Evolutionary conservation across 2,888 invertebrate genomes (phyloP), one percentile per base, ranked within the genome.

Genomic region (Tetragonisca angustula): DNA sequence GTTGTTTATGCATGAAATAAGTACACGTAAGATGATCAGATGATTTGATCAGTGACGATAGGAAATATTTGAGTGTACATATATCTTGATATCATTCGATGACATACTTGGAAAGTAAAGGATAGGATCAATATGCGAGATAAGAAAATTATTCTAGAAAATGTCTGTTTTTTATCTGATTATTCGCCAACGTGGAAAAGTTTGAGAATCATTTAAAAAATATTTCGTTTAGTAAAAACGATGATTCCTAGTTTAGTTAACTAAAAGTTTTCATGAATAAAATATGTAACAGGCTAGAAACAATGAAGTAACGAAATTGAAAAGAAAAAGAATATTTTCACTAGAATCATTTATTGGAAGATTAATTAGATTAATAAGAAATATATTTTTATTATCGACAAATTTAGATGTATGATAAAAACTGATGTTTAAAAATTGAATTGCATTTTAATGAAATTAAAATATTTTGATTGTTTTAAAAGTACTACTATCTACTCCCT

Each of bases 1-100:
- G 32, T 65, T 79, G 59, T 79, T 79, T 79, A n/a, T 71, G 2
- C 9, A 21, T 36, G 36, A 69, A 69, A 79, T 49, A 78, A 49
- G 69, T 27, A 79, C 15, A 32, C n/a, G 43, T 24, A 21, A 52
- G 43, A 59, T 43, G 19, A 13, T n/a, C 15, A 36, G 0, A 56
- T 17, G 6, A 17, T n/a, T 56, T 56, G 21, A 17, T 5, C 36
- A 36, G 24, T n/a, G 15, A 11, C 27, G 4, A 13, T 17, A n/a
- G n/a, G n/a, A 17, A 15, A 64, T 24, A 61, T 50, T 65, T 56
- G 32, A 61, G 1, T 56, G 36, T 36, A 36, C 36, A 49, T 21
- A 49, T 36, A 17, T 27, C 43, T 69, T 52, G 32, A 64, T 70
- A 70, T 61, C 36, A 52, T 43, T n/a, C 0, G 9, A 24, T 49